Conservation (phyloP, 2,888 invertebrate species). For the Sipha maydis region DNA sequence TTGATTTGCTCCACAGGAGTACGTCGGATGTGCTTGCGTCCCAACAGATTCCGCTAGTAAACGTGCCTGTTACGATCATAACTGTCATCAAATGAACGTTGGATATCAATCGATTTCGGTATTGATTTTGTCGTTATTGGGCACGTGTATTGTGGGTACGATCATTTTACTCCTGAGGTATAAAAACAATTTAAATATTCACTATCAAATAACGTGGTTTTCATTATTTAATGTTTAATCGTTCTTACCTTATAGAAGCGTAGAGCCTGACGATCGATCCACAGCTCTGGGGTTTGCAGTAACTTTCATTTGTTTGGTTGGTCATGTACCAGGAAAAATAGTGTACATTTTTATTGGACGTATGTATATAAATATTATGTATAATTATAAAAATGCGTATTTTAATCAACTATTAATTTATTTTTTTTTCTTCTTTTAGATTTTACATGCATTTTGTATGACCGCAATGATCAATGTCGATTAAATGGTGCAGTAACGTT, state of each 20-base stretch:
- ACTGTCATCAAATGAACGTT: conserved; percentile 67
- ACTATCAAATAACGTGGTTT: not conserved
- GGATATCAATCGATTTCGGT: conserved; percentile 68
- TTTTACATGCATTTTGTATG: conserved; percentile 45
- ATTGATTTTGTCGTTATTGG: conserved; percentile 39
- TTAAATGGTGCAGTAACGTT: conserved; percentile 47
- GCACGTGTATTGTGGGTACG: conserved; percentile 53
- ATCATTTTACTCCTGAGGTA: conserved; percentile 48
- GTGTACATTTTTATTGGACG: conserved; percentile 73
- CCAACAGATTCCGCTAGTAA: conserved; percentile 73
- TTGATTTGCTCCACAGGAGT: conserved; percentile 66
- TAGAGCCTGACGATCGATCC: conserved; percentile 74
- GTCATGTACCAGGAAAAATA: conserved; percentile 74
- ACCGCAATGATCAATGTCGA: conserved; percentile 43
- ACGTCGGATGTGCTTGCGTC: conserved; percentile 71
- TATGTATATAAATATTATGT: conserved; percentile 65
- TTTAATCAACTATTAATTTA: not conserved
- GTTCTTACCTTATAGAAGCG: conserved; percentile 67
- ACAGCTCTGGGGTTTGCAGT: conserved; percentile 73
- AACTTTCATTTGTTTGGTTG: conserved; percentile 71
- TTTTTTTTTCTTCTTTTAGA: not conserved
- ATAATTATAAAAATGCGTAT: too few species aligned
- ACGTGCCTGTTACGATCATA: conserved; percentile 69
- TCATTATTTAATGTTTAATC: not conserved
- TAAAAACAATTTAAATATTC: not conserved